phyloP scores from a whole-genome alignment of 2,888 invertebrate genomes.

The Caenorhabditis sp. region DNA sequence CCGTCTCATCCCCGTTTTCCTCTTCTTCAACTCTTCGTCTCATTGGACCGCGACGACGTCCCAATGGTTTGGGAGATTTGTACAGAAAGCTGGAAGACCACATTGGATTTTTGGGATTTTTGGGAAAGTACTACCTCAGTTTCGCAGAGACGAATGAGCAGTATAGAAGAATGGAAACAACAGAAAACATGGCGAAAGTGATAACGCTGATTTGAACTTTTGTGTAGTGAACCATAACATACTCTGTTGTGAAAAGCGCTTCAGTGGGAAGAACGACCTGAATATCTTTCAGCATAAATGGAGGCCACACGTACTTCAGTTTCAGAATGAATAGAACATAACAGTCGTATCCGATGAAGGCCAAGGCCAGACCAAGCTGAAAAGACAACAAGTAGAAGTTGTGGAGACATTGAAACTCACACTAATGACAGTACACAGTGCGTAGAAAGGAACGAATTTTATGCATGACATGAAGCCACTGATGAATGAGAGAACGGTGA shows the following conservation, averaged over 20 bases:
- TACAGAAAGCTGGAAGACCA: conserved; percentile 21
- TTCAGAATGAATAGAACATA: conserved; percentile 11
- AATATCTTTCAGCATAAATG: background rate
- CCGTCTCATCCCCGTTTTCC: conserved; percentile 11
- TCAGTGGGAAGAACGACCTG: background rate
- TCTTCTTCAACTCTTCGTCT: background rate
- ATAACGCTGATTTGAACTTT: conserved; percentile 6
- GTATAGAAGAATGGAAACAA: conserved; percentile 19
- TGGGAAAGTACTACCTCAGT: background rate
- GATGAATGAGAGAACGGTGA: background rate
- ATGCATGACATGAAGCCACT: conserved; percentile 19
- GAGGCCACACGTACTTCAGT: conserved; percentile 26
- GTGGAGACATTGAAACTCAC: background rate
- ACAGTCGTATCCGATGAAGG: background rate
- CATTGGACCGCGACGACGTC: background rate
- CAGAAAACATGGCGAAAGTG: conserved; percentile 15
- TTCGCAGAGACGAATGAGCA: conserved; percentile 22
- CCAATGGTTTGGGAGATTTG: conserved; percentile 1
- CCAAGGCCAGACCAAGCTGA: background rate
- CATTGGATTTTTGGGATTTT: background rate
- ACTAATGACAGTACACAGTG: conserved; percentile 1
- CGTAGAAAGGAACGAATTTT: background rate
- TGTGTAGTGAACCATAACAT: background rate
- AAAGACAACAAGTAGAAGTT: background rate
- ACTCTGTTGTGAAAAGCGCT: background rate